These are phyloP conservation scores for Drepana falcataria DNA, from an alignment of 2,888 invertebrate species.

Conservation along the genomic window DNA sequence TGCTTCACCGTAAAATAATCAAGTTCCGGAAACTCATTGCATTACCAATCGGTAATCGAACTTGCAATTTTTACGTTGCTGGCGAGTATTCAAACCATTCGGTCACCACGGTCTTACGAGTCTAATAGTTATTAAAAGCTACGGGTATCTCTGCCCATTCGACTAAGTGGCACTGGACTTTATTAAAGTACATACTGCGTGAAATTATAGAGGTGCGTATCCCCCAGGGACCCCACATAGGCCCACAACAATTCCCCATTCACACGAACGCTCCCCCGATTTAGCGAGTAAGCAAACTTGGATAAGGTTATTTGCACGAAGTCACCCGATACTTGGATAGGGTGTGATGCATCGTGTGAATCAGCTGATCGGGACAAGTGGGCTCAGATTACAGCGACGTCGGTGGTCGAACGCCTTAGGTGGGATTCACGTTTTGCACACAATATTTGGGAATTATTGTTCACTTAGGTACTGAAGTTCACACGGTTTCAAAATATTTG, in stretches of 20 bases:
- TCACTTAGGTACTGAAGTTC: too few species aligned
- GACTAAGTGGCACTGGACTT: too few species aligned
- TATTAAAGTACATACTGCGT: too few species aligned
- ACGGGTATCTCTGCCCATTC: too few species aligned
- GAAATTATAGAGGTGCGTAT: background rate
- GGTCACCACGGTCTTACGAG: too few species aligned
- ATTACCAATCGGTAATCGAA: too few species aligned
- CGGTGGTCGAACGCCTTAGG: slow-evolving; percentile 24
- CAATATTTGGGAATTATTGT: background rate
- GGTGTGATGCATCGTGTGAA: slow-evolving; percentile 3
- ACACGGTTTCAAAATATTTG: too few species aligned
- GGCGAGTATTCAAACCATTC: too few species aligned
- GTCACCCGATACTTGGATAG: slow-evolving; percentile 3
- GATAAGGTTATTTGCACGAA: background rate
- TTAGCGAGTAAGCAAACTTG: background rate
- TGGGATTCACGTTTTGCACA: background rate
- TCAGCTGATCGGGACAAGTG: slow-evolving; percentile 14
- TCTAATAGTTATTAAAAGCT: too few species aligned
- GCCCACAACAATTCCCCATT: background rate
- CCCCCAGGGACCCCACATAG: background rate
- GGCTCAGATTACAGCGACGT: slow-evolving; percentile 7
- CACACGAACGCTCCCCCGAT: background rate
- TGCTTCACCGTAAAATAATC: too few species aligned
- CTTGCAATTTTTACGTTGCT: too few species aligned
- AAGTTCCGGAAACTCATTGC: too few species aligned